Evolutionary conservation across 2,113 vertebrate genomes (phyloP).

Genomic region (Leucosticte australis): DNA sequence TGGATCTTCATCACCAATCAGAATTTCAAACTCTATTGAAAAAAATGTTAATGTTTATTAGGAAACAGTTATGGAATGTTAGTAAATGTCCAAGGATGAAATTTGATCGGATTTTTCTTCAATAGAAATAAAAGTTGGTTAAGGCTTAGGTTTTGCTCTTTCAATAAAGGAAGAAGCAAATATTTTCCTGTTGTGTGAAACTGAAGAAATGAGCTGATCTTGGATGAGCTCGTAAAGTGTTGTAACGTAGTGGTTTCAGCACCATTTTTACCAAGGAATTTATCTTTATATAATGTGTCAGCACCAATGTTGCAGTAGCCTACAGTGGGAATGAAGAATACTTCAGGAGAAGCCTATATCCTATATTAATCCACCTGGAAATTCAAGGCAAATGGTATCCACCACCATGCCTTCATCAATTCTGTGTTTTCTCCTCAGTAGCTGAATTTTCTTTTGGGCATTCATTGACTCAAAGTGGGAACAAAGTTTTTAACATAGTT

Average conservation of each 20-base stretch:
- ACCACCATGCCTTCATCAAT: neutral
- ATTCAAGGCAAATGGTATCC: neutral
- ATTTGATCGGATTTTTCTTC: neutral
- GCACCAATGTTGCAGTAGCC: neutral
- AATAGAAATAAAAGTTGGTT: neutral
- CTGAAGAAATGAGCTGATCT: neutral
- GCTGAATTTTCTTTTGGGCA: neutral
- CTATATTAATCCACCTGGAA: neutral
- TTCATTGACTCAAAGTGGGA: neutral
- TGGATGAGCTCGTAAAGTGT: neutral
- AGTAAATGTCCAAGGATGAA: neutral
- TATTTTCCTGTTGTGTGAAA: neutral
- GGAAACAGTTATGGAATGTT: neutral
- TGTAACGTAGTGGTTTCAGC: neutral
- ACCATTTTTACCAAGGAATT: neutral
- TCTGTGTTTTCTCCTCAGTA: neutral
- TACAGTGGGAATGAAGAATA: neutral
- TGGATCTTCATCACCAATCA: neutral
- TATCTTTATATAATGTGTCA: neutral
- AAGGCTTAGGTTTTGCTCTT: neutral
- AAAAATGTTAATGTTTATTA: neutral
- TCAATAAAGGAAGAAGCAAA: neutral
- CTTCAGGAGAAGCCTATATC: neutral
- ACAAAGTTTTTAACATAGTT: neutral
- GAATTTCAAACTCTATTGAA: neutral